Evolutionary conservation across 2,888 invertebrate species (phyloP), one percentile per base, ranked within the genome.

Genomic region (Drosophila formosana): DNA sequence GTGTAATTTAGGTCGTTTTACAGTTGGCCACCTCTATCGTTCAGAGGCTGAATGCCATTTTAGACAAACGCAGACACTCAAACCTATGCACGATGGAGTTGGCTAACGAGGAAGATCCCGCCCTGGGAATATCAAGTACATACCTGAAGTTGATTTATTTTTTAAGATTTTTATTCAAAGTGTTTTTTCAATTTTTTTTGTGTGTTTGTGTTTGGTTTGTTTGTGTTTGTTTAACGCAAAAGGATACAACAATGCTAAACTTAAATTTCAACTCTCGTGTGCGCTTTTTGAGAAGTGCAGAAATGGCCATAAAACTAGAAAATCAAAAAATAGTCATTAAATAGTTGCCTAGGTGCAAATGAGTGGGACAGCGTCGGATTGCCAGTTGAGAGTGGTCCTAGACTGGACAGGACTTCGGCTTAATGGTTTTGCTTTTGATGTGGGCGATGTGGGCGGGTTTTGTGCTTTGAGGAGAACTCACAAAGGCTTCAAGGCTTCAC

Each of bases 21-120:
- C 13, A 68, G 78, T 78, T 72, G 45, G 70, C 76, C 76, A 78
- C 75, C 87, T 78, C 85, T 75, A 87, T 55, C 90, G 84, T 78
- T 60, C 77, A 78, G 62, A 75, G 77, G 79, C 72, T 88, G 87
- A 89, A 84, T 89, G 90, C 68, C 50, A 66, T 34, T 64, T 34
- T 64, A 34, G 49, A 7, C 50, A 65, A 72, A 63, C 60, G 49
- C 60, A 80, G 72, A 84, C 89, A 89, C 87, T 89, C 90, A 82
- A 86, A 86, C 78, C 78, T 74, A 56, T 75, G 89, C 90, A 89
- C 90, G 90, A 90, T 88, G 74, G 76, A 75, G 73, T 53, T 84
- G 61, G 72, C 77, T 53, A 79, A 80, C 73, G 64, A 18, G 4
- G 43, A 11, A 3, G 7, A 23, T 53, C 3, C 5, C 0, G 6